These are phyloP conservation scores for Oasisia sp. DNA, from an alignment of 2,888 invertebrate species.

Conservation along the genomic window DNA sequence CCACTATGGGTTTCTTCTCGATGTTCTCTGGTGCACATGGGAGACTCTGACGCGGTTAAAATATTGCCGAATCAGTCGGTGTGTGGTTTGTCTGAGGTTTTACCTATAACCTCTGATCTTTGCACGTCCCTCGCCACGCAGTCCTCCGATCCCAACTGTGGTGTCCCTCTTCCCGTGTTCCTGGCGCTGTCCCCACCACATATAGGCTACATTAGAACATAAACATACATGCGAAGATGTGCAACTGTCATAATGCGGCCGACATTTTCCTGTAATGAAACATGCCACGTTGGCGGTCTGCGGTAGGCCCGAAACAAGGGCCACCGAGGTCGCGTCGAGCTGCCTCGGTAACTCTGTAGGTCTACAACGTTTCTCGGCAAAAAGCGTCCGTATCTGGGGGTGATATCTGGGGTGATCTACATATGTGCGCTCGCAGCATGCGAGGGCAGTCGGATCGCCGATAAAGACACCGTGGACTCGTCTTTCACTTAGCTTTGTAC, in stretches of 20 bases:
- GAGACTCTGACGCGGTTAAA: no score
- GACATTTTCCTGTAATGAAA: not conserved
- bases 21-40: no score
- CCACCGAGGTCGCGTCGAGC: not conserved
- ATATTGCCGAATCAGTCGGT: no score
- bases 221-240: not conserved
- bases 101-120: no score
- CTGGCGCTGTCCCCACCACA: not conserved
- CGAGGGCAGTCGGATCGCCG: not conserved
- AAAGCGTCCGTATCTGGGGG: not conserved
- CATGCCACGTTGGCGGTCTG: not conserved
- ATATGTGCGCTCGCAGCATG: not conserved
- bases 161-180: no score
- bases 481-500: slow-evolving; percentile 5
- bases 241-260: not conserved
- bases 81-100: no score
- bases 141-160: no score
- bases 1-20: no score
- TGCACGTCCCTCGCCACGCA: no score
- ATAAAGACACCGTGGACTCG: not conserved
- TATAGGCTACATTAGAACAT: not conserved
- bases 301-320: not conserved
- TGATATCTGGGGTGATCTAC: not conserved
- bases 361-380: not conserved
- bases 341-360: not conserved